These are phyloP conservation scores for Dascyllus trimaculatus DNA, from an alignment of 2,113 vertebrate species.

Conservation along the genomic window DNA sequence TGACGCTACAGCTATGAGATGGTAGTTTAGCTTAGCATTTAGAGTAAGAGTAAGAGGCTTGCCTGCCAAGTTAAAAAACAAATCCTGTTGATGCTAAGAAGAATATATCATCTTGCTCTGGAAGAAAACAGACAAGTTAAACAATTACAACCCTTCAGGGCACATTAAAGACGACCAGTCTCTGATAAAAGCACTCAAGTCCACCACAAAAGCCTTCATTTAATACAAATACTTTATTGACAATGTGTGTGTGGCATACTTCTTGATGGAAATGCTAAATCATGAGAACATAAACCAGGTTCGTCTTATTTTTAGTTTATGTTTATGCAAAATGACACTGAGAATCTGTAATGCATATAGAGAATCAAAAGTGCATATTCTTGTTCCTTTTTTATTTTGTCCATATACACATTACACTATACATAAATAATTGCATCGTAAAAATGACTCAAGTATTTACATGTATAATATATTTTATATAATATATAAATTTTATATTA, in stretches of 20 bases:
- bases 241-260: constrained; percentile 88
- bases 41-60: too few relatives aligned
- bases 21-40: too few relatives aligned
- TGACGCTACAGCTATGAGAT: too few relatives aligned
- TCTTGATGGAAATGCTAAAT: constrained; percentile 89
- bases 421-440: constrained; percentile 99
- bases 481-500: constrained; percentile 99
- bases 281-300: constrained; percentile 88
- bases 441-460: constrained; percentile 99
- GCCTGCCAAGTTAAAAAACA: too few relatives aligned
- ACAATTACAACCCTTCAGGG: too few relatives aligned
- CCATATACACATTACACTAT: constrained; percentile 98
- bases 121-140: too few relatives aligned
- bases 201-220: constrained; percentile 51
- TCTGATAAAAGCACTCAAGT: constrained; percentile 17
- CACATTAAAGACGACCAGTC: too few relatives aligned
- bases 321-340: constrained; percentile 87
- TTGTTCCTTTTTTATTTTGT: constrained; percentile 85
- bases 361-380: constrained; percentile 98
- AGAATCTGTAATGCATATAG: constrained; percentile 87
- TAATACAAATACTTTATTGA: constrained; percentile 97
- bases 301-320: constrained; percentile 86
- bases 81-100: too few relatives aligned
- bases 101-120: too few relatives aligned
- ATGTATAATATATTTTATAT: constrained; percentile 98